Evolutionary conservation across 2,888 invertebrate species (phyloP).

Genomic region (Drosophila vallismaia): DNA sequence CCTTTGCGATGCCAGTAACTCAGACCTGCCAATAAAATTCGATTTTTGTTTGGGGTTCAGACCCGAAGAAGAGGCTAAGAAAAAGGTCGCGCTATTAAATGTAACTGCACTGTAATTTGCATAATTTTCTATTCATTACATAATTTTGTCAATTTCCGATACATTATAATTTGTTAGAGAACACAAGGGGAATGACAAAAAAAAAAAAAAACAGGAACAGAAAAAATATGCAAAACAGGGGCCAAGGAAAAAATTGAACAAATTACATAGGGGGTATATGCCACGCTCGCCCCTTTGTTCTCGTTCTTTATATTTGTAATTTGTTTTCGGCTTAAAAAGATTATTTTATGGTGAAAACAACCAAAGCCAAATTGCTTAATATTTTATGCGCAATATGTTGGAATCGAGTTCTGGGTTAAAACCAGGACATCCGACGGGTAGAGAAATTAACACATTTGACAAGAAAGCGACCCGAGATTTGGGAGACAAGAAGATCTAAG

Average conservation of each 20-base stretch:
- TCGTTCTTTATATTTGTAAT: conserved; percentile 44
- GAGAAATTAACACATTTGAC: conserved; percentile 43
- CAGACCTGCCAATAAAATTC: conserved; percentile 44
- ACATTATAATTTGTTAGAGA: conserved; percentile 79
- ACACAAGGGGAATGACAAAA: conserved; percentile 6
- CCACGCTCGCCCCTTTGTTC: conserved; percentile 14
- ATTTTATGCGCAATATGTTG: conserved; percentile 46
- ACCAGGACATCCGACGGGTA: conserved; percentile 8
- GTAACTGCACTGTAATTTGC: conserved; percentile 82
- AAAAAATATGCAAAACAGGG: conserved; percentile 46
- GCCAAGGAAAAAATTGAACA: conserved; percentile 34
- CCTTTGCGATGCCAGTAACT: background rate
- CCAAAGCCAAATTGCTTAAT: conserved; percentile 62
- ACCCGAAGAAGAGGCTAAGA: conserved; percentile 29
- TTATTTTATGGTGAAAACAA: conserved; percentile 79
- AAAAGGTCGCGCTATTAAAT: conserved; percentile 81
- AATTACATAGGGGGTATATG: conserved; percentile 33
- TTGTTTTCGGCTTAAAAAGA: conserved; percentile 76
- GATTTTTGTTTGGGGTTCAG: conserved; percentile 29
- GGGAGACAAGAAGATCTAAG: conserved; percentile 1
- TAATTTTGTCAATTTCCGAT: conserved; percentile 83
- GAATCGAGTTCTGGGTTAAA: conserved; percentile 19
- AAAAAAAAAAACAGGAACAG: conserved; percentile 35
- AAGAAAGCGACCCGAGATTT: conserved; percentile 25
- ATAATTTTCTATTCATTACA: conserved; percentile 83